A percentile compares a stretch with the other conserved stretches of the same genome.
These are phyloP conservation scores for Diadumene lineata DNA, from an alignment of 92 coral and sea anemone species.

Conservation along the genomic window DNA sequence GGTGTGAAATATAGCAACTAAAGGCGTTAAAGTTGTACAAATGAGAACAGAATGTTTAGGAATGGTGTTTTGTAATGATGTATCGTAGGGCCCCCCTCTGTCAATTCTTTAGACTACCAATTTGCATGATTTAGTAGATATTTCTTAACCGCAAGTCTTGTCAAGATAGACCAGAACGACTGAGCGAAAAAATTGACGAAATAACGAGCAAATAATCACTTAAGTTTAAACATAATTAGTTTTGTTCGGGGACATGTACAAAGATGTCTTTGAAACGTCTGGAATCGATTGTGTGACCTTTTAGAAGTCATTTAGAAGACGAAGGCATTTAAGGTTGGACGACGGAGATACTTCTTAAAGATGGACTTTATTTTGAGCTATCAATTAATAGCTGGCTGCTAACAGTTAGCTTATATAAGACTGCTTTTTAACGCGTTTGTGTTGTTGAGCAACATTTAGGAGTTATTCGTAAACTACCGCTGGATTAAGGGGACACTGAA, in stretches of 20 bases:
- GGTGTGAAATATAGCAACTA: neutral
- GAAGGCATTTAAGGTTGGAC: neutral
- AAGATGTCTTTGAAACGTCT: too few relatives aligned
- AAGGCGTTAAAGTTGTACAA: neutral
- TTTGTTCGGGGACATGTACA: neutral
- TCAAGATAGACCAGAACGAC: neutral
- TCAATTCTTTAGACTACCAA: neutral
- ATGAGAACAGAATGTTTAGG: slow-evolving; percentile 1
- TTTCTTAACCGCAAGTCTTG: neutral
- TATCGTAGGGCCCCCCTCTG: neutral
- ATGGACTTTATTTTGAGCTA: neutral
- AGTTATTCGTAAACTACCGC: neutral
- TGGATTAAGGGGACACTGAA: neutral
- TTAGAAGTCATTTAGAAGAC: neutral
- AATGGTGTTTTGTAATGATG: neutral
- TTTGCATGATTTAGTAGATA: neutral
- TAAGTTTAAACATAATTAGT: neutral
- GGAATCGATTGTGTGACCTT: neutral
- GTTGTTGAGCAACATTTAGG: neutral
- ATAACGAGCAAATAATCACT: neutral
- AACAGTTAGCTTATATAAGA: neutral
- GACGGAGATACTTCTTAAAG: neutral
- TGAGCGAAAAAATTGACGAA: neutral
- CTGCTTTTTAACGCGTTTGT: neutral
- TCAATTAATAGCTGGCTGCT: neutral